phyloP scores from a whole-genome alignment of 2,113 vertebrate genomes.

The Bagarius yarrelli region DNA sequence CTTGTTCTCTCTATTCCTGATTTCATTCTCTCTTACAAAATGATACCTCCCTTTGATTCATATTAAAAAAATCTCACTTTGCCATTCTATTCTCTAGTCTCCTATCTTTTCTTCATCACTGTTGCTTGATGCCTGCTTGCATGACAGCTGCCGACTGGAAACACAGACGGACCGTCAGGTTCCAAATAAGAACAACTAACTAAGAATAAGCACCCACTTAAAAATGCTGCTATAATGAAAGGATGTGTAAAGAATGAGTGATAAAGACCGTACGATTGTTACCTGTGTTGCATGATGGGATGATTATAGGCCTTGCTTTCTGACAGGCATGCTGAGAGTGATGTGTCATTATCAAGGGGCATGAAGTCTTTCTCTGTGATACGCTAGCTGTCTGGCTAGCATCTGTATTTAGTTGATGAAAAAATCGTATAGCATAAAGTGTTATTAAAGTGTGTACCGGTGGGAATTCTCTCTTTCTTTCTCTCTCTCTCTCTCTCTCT shows the following conservation, averaged over 20 bases:
- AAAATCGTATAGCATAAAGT: constrained; percentile 31
- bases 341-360: constrained; percentile 24
- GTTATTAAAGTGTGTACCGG: constrained; percentile 25
- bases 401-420: background rate
- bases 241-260: constrained; percentile 54
- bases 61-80: constrained; percentile 58
- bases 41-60: constrained; percentile 21
- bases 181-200: constrained; percentile 69
- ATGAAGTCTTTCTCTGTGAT: constrained; percentile 59
- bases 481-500: background rate
- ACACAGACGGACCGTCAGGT: constrained; percentile 70
- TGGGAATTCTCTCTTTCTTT: background rate
- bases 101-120: constrained; percentile 65
- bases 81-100: constrained; percentile 54
- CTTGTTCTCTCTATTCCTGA: constrained; percentile 75
- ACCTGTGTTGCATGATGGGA: constrained; percentile 73
- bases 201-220: constrained; percentile 61
- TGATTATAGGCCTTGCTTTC: constrained; percentile 67
- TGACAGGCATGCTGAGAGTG: constrained; percentile 69
- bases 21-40: constrained; percentile 76
- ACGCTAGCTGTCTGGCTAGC: constrained; percentile 59
- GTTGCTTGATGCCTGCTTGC: constrained; percentile 98
- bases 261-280: constrained; percentile 52
- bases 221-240: constrained; percentile 61
- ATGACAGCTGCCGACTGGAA: constrained; percentile 80